Evolutionary conservation across 2,888 invertebrate species (phyloP), one percentile per base, ranked within the genome.

Genomic region (Smittia aterrima): DNA sequence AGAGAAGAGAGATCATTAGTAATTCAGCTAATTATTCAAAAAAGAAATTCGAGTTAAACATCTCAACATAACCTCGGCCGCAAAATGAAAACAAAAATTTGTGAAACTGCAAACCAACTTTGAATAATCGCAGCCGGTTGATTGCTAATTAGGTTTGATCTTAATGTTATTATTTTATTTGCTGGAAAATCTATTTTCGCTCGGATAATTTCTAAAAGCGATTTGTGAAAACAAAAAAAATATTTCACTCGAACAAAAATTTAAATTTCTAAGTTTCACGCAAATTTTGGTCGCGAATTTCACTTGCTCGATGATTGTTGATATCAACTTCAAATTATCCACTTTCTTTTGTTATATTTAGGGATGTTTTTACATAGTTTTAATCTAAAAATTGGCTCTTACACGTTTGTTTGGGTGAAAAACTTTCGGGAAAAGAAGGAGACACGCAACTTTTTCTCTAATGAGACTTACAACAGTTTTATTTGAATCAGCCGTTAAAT

Each of bases 191-290:
- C 32, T n/a, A 32, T 32, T 32, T 6, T 9, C 3, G 32, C 4
- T 32, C 3, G 9, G 32, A 32, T 32, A 32, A 32, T 32, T 32
- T 3, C 47, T 2, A 16, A 47, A 47, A 47, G 16, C 47, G 47
- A 47, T 47, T 13, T 16, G 47, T n/a, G 47, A 47, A 47, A 47
- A 47, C 47, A 47, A 47, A 47, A n/a, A n/a, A 47, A 47, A 47
- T 47, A 47, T 11, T 47, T 13, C 47, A 47, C 47, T 47, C 13
- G n/a, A 6, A 13, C 13, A n/a, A 13, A n/a, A 6, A 6, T 11
- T 11, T 2, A 16, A 47, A 6, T 47, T 47, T 47, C 4, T 6
- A 13, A 16, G 16, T 47, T 47, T 16, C 47, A 47, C 2, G 47
- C 47, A 3, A 11, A 11, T 47, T 16, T 3, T 6, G 3, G 47